Base-by-base conservation (phyloP, 2,888 invertebrate genomes). In the Heliothis peltigera region DNA sequence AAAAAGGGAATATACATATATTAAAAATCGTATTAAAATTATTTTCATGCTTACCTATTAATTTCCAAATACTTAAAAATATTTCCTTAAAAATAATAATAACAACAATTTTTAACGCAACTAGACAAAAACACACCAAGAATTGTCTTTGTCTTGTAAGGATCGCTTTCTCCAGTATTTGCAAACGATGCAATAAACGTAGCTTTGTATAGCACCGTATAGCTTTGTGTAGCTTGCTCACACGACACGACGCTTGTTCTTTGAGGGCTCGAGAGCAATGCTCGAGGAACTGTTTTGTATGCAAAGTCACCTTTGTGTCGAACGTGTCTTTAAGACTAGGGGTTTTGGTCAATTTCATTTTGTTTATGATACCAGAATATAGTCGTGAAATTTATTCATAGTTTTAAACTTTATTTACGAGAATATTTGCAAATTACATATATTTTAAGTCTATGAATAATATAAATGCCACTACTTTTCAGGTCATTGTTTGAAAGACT, bases 241-340 rank as follows among this genome's bases (percentile, higher is more conserved):
- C 21, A 43, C 12, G 25, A n/a, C 8, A 57, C n/a, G n/a, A n/a
- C n/a, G 12, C n/a, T 46, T 18, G 10, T n/a, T 68, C 5, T 15
- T 6, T 7, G 21, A 44, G 18, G 28, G 12, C 10, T 4, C 46
- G 18, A n/a, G 18, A n/a, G 6, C 7, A 44, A 46, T 19, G 44
- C 18, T 51, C 28, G 15, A 15, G 15, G 12, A 42, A 25, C 32
- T 32, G 46, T 32, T 69, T 52, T 47, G 4, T 52, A 69, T 60
- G 61, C 46, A 60, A 46, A 66, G 60, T 32, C 15, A 15, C 39
- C 46, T 68, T 68, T 25, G 51, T 42, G 12, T 8, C 2, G 0
- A 52, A 47, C 22, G 22, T 52, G 59, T 22, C 22, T 25, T 15
- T 52, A 6, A 12, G 0, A 22, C 8, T 51, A 19, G 21, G 8